Conservation (phyloP, 2,888 invertebrate genomes). For the Papilio elwesi region DNA sequence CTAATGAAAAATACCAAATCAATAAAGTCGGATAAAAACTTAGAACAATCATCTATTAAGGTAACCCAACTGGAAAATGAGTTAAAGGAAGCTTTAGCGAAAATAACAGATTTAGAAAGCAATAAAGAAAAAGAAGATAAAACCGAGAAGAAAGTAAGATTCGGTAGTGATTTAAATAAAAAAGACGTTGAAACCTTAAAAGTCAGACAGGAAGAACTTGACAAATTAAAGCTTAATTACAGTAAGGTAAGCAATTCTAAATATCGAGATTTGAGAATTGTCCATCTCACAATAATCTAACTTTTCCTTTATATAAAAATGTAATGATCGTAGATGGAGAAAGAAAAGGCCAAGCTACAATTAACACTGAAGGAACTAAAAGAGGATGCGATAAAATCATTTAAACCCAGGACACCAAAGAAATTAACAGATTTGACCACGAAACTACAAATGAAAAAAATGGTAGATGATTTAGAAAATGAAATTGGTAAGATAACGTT, state of each 20-base stretch:
- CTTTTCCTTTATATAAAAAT: background rate
- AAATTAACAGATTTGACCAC: conserved; percentile 89
- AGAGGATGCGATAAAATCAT: conserved; percentile 86
- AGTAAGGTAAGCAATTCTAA: conserved; percentile 64
- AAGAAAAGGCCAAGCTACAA: conserved; percentile 87
- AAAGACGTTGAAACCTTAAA: conserved; percentile 76
- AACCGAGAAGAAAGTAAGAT: conserved; percentile 80
- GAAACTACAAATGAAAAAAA: conserved; percentile 90
- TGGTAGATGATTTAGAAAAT: conserved; percentile 94
- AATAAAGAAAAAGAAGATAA: conserved; percentile 76
- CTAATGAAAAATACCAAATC: conserved; percentile 83
- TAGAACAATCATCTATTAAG: conserved; percentile 85
- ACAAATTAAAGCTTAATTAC: conserved; percentile 82
- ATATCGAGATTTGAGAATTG: conserved; percentile 3
- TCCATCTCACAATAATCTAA: too few species aligned
- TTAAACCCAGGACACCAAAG: conserved; percentile 89
- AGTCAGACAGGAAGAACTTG: conserved; percentile 79
- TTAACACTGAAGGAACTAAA: conserved; percentile 87
- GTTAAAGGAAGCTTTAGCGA: conserved; percentile 83
- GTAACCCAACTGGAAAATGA: conserved; percentile 86
- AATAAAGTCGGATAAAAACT: conserved; percentile 80
- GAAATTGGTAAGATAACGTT: conserved; percentile 87
- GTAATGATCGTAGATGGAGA: conserved; percentile 75
- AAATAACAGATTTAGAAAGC: conserved; percentile 83
- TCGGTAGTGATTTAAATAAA: conserved; percentile 69